Percentiles rank a stretch among this genome's conserved stretches.
Conservation (phyloP, 2,888 invertebrate genomes). For the Cyrtodaria siliqua region DNA sequence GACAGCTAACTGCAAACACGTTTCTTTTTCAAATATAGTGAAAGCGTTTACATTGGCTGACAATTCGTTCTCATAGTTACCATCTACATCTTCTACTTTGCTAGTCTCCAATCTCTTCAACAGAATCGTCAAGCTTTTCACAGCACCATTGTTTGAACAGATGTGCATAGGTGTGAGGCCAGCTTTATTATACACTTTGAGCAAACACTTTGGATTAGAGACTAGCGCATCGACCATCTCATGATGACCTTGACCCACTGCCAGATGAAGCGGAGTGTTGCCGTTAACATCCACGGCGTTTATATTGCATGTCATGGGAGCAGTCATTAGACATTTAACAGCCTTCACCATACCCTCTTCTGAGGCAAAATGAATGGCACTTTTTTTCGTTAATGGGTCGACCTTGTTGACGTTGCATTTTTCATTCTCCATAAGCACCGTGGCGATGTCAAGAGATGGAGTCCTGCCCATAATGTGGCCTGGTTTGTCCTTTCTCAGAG, state of each 20-base stretch:
- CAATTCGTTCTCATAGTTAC: constrained; percentile 45
- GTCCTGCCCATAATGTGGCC: constrained; percentile 40
- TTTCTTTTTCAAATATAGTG: constrained; percentile 48
- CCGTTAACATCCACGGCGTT: constrained; percentile 57
- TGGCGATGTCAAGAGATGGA: constrained; percentile 55
- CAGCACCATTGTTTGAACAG: constrained; percentile 56
- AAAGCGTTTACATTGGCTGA: constrained; percentile 50
- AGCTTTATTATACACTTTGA: constrained; percentile 59
- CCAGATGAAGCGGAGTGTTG: constrained; percentile 68
- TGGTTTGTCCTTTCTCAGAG: constrained; percentile 68
- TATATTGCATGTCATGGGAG: constrained; percentile 57
- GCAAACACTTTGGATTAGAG: constrained; percentile 37
- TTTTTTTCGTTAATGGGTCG: constrained; percentile 70
- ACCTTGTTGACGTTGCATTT: constrained; percentile 67
- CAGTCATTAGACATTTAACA: constrained; percentile 57
- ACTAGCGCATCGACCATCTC: constrained; percentile 57
- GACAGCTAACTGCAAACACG: constrained; percentile 62
- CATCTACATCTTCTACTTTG: constrained; percentile 8
- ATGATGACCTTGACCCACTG: constrained; percentile 51
- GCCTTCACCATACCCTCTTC: constrained; percentile 59
- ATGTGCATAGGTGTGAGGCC: constrained; percentile 63
- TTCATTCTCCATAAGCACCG: constrained; percentile 57
- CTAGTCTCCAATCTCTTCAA: constrained; percentile 10
- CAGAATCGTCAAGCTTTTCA: constrained; percentile 42
- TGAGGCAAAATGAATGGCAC: constrained; percentile 70